Conservation (phyloP, 2,797 vertebrate species). For the Phaenicophaeus curvirostris region DNA sequence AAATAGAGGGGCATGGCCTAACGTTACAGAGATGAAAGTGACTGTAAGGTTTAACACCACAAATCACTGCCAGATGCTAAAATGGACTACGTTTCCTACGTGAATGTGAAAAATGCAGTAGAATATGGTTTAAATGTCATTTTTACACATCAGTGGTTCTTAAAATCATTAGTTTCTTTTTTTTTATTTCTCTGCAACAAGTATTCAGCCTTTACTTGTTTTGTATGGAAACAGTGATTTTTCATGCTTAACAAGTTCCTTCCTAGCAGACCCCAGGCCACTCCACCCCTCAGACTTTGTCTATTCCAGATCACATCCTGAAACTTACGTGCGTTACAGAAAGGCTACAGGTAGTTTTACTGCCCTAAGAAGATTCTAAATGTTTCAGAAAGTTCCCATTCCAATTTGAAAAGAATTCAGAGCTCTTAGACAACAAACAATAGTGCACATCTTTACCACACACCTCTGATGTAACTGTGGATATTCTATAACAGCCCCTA, state of each 20-base stretch:
- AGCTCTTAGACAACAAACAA: neutral
- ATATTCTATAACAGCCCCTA: neutral
- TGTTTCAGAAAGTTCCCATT: neutral
- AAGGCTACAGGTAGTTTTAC: neutral
- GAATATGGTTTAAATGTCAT: slow-evolving; percentile 41
- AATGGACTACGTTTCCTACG: neutral
- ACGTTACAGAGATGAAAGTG: neutral
- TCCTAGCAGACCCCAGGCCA: neutral
- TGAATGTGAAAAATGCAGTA: slow-evolving; percentile 15
- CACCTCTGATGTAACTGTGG: no score
- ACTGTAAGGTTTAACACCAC: neutral
- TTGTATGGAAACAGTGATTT: neutral
- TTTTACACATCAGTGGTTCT: neutral
- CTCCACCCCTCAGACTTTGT: neutral
- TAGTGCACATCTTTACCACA: neutral
- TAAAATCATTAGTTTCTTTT: neutral
- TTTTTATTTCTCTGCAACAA: neutral
- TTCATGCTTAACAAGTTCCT: neutral
- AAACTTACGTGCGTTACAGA: neutral
- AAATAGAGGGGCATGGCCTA: neutral
- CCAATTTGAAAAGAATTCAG: neutral
- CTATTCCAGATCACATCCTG: neutral
- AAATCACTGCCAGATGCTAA: neutral
- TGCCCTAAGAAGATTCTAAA: neutral
- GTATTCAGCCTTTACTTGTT: neutral